Percentiles rank a stretch among this genome's conserved stretches.
These are phyloP conservation scores for Hippocampus guttulatus DNA, from an alignment of 2,113 vertebrate genomes.

Conservation along the genomic window DNA sequence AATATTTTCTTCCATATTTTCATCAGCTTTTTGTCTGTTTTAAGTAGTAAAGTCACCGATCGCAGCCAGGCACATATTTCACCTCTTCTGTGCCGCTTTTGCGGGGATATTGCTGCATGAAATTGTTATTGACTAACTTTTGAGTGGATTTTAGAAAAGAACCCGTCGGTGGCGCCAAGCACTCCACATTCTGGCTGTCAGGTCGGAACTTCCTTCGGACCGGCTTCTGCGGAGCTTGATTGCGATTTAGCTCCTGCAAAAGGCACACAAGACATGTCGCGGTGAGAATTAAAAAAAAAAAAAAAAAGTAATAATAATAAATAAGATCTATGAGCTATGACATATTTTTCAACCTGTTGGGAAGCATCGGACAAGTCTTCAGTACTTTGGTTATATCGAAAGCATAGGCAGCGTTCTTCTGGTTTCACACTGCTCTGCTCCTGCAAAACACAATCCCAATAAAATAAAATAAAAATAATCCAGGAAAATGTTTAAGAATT, in stretches of 20 bases:
- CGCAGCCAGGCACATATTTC: too few species aligned
- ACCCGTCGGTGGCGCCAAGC: constrained; percentile 14
- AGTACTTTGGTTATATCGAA: constrained; percentile 60
- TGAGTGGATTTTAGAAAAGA: constrained; percentile 75
- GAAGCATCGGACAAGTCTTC: constrained; percentile 72
- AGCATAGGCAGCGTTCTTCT: constrained; percentile 68
- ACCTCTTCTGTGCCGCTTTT: not conserved
- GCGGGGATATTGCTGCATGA: not conserved
- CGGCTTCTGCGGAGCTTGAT: constrained; percentile 85
- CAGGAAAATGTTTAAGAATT: too few species aligned
- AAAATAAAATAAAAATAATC: too few species aligned
- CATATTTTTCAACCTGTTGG: constrained; percentile 77
- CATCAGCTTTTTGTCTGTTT: too few species aligned
- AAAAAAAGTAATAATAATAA: not conserved
- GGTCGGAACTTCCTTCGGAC: constrained; percentile 83
- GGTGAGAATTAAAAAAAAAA: not conserved
- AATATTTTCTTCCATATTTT: too few species aligned
- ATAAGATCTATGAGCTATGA: not conserved
- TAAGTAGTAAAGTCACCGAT: too few species aligned
- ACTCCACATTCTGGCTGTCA: constrained; percentile 77
- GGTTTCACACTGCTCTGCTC: constrained; percentile 72
- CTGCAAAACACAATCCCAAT: constrained; percentile 68
- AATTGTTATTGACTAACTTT: constrained; percentile 70
- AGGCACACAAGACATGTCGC: not conserved
- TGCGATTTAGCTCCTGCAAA: constrained; percentile 71